Conservation (phyloP, 2,888 invertebrate genomes). For the Amphimallon solstitiale region DNA sequence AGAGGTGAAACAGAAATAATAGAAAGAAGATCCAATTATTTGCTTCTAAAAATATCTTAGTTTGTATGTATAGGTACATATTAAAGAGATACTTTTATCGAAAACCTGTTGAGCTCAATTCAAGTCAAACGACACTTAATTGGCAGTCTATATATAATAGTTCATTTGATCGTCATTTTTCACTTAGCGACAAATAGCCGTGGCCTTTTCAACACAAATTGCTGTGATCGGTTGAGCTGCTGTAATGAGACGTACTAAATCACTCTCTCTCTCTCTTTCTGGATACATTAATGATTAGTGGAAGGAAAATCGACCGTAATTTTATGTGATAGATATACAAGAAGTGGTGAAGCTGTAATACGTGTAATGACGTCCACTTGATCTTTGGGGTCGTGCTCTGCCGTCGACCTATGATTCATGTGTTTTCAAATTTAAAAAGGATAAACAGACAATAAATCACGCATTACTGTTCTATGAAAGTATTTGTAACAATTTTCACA, state of each 20-base stretch:
- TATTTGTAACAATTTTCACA: background rate
- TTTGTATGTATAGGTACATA: no score
- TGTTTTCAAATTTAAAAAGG: slow-evolving; percentile 30
- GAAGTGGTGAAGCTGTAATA: slow-evolving; percentile 33
- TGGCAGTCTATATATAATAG: slow-evolving; percentile 26
- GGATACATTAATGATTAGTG: slow-evolving; percentile 39
- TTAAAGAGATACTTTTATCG: no score
- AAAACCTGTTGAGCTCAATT: slow-evolving; percentile 1
- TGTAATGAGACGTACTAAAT: slow-evolving; percentile 30
- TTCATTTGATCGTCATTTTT: slow-evolving; percentile 26
- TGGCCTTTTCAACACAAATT: slow-evolving; percentile 37
- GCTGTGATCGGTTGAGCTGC: slow-evolving; percentile 22
- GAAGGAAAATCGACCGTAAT: slow-evolving; percentile 44
- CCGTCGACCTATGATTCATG: slow-evolving; percentile 55
- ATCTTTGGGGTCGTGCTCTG: slow-evolving; percentile 55
- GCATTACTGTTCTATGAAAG: background rate
- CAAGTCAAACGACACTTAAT: slow-evolving; percentile 12
- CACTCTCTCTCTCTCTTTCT: slow-evolving; percentile 13
- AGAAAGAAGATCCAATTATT: no score
- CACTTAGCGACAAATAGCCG: slow-evolving; percentile 25
- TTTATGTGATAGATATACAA: slow-evolving; percentile 39
- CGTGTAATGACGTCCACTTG: slow-evolving; percentile 56
- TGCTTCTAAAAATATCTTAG: no score
- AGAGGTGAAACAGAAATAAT: no score
- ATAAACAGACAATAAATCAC: background rate